Conservation (phyloP, 2,797 vertebrate species). For the Masticophis lateralis region DNA sequence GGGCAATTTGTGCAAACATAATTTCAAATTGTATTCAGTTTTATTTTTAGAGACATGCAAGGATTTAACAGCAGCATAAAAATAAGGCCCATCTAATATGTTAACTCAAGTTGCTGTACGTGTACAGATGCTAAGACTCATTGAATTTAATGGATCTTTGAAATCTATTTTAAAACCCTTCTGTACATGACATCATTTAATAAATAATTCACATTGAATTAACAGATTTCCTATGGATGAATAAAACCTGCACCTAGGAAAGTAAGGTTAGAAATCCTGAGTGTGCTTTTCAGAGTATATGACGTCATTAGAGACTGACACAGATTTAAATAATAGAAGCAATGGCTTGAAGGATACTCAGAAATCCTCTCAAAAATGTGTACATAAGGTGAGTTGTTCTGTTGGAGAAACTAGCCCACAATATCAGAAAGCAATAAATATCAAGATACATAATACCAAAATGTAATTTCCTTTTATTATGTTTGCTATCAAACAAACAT, state of each 20-base stretch:
- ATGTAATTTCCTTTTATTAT: neutral
- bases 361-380: neutral
- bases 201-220: slow-evolving; percentile 4
- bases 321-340: neutral
- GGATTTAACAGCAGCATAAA: neutral
- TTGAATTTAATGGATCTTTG: neutral
- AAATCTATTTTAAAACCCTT: neutral
- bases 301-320: neutral
- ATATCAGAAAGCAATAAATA: neutral
- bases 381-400: neutral
- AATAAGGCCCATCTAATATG: neutral
- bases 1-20: neutral
- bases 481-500: neutral
- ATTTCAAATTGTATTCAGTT: neutral
- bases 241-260: neutral
- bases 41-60: neutral
- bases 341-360: neutral
- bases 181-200: neutral
- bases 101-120: neutral
- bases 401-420: neutral
- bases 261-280: neutral
- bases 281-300: neutral
- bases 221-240: neutral
- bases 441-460: neutral
- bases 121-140: neutral